Evolutionary conservation across 2,113 vertebrate species (phyloP).

Genomic region (Anhinga anhinga): DNA sequence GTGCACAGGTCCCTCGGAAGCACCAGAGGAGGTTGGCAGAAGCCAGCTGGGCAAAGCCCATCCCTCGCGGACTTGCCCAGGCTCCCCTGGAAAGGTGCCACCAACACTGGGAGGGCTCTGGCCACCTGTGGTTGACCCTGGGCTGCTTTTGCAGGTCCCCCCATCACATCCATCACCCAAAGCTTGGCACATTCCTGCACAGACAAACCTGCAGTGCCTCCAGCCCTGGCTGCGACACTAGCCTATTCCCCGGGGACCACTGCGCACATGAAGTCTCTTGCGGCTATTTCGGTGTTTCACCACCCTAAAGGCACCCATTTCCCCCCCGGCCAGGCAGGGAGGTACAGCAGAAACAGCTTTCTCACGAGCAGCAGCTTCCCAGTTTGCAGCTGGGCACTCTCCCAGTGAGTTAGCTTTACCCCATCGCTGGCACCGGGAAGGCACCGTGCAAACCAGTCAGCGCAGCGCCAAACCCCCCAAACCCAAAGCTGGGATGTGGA

Average conservation of each 20-base stretch:
- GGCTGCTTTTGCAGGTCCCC: not conserved
- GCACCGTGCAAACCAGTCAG: accelerated
- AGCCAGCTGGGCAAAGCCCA: not conserved
- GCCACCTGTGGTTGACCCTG: accelerated
- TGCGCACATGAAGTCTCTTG: not conserved
- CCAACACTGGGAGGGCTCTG: not conserved
- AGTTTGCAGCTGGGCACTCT: not conserved
- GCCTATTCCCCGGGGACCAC: not conserved
- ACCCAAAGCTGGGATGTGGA: not conserved
- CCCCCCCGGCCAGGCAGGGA: accelerated
- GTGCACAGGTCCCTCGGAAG: not conserved
- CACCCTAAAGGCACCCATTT: not conserved
- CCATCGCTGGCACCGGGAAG: accelerated
- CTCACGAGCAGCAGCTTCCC: not conserved
- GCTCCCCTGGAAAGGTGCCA: not conserved
- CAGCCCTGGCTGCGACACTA: not conserved
- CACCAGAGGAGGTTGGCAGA: not conserved
- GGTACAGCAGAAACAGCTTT: not conserved
- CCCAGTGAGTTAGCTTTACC: not conserved
- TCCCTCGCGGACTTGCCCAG: not conserved
- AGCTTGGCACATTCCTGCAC: not conserved
- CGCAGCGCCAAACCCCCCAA: accelerated
- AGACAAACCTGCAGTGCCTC: not conserved
- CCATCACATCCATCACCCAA: not conserved
- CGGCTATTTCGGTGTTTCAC: not conserved